A percentile compares a stretch with the other conserved stretches of the same genome.
Conservation (phyloP, 2,797 vertebrate genomes). For the Lycodopsis pacificus region DNA sequence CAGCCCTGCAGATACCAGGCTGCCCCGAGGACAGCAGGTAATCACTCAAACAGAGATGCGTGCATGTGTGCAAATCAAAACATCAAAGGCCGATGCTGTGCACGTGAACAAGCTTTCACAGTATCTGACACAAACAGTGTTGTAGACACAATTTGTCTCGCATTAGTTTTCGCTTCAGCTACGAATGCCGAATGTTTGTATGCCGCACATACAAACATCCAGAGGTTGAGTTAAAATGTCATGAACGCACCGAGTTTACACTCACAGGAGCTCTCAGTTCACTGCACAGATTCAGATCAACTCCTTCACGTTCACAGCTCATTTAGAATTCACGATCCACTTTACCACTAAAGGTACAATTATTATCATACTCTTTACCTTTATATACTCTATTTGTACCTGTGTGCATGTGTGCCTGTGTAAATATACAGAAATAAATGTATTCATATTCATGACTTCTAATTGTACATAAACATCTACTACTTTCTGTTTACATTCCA, state of each 20-base stretch:
- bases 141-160: slow-evolving; percentile 22
- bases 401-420: background rate
- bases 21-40: slow-evolving; percentile 59
- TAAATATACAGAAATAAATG: too few species aligned
- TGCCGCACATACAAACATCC: background rate
- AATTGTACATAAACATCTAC: background rate
- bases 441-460: too few species aligned
- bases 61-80: slow-evolving; percentile 40
- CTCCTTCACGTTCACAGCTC: background rate
- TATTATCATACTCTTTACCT: background rate
- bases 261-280: background rate
- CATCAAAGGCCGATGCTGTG: slow-evolving; percentile 34
- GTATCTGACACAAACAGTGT: slow-evolving; percentile 27
- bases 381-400: background rate
- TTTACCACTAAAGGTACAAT: background rate
- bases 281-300: background rate
- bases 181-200: too few species aligned
- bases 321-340: background rate
- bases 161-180: slow-evolving; percentile 17
- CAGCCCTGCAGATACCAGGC: slow-evolving; percentile 56
- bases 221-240: background rate
- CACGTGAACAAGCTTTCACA: slow-evolving; percentile 15
- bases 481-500: background rate
- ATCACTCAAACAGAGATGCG: slow-evolving; percentile 50
- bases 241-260: background rate